Evolutionary conservation across 2,113 vertebrate genomes (phyloP).

Genomic region (Calyptommatus sinebrachiatus): DNA sequence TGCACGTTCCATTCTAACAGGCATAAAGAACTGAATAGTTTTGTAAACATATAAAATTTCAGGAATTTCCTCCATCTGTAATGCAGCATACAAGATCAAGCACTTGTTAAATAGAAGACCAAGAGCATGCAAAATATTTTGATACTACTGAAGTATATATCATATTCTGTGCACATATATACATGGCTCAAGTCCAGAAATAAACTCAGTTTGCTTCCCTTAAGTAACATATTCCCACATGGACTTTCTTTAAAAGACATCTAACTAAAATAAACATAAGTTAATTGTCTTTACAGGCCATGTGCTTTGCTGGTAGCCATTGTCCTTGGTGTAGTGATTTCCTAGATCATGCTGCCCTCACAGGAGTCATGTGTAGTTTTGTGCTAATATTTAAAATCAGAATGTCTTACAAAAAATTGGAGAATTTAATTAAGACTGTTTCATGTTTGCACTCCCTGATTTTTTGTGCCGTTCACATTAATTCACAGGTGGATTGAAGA

Average conservation of each 20-base stretch:
- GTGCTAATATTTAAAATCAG: background rate
- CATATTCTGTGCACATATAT: background rate
- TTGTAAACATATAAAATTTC: background rate
- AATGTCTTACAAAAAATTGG: constrained; percentile 33
- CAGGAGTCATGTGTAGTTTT: background rate
- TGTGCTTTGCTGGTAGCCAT: background rate
- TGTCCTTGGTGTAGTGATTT: background rate
- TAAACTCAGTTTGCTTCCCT: background rate
- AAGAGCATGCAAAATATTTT: background rate
- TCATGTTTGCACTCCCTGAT: constrained; percentile 68
- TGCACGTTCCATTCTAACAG: background rate
- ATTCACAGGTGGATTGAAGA: constrained; percentile 42
- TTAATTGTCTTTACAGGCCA: too few relatives aligned
- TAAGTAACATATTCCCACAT: background rate
- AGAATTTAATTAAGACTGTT: constrained; percentile 76
- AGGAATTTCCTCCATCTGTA: background rate
- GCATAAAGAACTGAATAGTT: background rate
- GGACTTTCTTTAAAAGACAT: background rate
- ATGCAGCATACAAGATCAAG: background rate
- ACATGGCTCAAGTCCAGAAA: background rate
- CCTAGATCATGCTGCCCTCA: background rate
- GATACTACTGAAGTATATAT: background rate
- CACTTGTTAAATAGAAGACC: background rate
- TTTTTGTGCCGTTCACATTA: constrained; percentile 70
- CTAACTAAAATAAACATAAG: background rate